phyloP scores from a whole-genome alignment of 2,797 vertebrate genomes.

The Varecia variegata region DNA sequence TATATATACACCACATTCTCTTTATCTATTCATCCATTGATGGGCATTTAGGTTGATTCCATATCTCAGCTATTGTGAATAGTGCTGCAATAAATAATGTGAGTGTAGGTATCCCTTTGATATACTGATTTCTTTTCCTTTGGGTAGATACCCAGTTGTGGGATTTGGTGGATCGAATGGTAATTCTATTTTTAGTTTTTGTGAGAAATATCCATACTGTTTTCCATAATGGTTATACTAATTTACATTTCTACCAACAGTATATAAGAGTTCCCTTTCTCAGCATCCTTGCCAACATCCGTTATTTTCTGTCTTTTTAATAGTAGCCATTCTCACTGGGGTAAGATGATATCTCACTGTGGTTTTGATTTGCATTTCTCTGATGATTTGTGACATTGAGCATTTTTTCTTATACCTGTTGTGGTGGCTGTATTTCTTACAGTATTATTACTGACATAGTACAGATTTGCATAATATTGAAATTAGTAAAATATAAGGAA shows the following conservation, averaged over 20 bases:
- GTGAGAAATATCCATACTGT: not conserved
- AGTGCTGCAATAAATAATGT: not conserved
- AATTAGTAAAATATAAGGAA: constrained; percentile 80
- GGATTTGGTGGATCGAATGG: not conserved
- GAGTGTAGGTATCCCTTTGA: not conserved
- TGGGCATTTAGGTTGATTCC: not conserved
- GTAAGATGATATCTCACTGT: not conserved
- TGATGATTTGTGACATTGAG: not conserved
- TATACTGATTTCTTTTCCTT: not conserved
- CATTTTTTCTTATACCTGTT: not conserved
- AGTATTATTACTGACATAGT: constrained; percentile 71
- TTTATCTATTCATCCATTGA: too few relatives aligned
- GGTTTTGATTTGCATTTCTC: not conserved
- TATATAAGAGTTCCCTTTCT: not conserved
- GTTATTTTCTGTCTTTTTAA: not conserved
- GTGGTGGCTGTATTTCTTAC: constrained; percentile 57
- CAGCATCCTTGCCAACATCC: not conserved
- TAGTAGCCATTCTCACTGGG: not conserved
- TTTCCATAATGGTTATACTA: not conserved
- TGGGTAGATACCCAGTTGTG: not conserved
- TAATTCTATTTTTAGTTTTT: not conserved
- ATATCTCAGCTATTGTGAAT: not conserved
- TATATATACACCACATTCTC: not conserved
- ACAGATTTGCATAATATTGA: constrained; percentile 73
- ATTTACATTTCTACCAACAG: not conserved